phyloP scores from a whole-genome alignment of 2,888 invertebrate species.

The Gisinianus flammeolus region DNA sequence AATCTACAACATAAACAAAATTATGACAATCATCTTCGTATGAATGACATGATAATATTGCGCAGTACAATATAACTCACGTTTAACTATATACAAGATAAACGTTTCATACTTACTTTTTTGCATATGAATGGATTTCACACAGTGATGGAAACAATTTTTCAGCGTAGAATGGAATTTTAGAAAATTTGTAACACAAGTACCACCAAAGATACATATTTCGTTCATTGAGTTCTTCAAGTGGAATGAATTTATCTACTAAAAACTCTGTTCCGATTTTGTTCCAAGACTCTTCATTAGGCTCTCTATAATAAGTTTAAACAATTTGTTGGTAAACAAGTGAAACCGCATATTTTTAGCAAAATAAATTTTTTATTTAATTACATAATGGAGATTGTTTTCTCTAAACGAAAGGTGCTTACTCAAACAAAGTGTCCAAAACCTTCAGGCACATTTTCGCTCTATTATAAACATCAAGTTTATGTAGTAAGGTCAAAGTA shows the following conservation, averaged over 20 bases:
- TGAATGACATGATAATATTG: too few species aligned
- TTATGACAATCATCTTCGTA: background rate
- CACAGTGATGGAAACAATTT: slow-evolving; percentile 16
- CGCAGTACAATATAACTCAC: too few species aligned
- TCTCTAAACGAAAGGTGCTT: slow-evolving; percentile 17
- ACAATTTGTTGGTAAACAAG: too few species aligned
- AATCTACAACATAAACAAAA: slow-evolving; percentile 13
- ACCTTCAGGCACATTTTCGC: slow-evolving; percentile 30
- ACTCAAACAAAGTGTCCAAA: slow-evolving; percentile 30
- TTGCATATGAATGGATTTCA: slow-evolving; percentile 6
- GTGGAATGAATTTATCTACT: slow-evolving; percentile 25
- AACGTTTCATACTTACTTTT: background rate
- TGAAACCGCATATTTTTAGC: too few species aligned
- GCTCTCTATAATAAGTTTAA: slow-evolving; percentile 29
- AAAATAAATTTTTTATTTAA: background rate
- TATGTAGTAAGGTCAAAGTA: slow-evolving; percentile 12
- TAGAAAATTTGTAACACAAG: slow-evolving; percentile 32
- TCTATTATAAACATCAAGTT: slow-evolving; percentile 36
- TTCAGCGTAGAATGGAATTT: slow-evolving; percentile 20
- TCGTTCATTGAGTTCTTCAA: slow-evolving; percentile 20
- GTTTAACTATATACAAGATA: background rate
- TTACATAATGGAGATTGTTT: background rate
- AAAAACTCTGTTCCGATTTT: slow-evolving; percentile 16
- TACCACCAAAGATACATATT: slow-evolving; percentile 41
- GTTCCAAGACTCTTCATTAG: slow-evolving; percentile 27